Evolutionary conservation across 64 coral and sea anemone genomes (phyloP).

Genomic region (Anthopleura sola): DNA sequence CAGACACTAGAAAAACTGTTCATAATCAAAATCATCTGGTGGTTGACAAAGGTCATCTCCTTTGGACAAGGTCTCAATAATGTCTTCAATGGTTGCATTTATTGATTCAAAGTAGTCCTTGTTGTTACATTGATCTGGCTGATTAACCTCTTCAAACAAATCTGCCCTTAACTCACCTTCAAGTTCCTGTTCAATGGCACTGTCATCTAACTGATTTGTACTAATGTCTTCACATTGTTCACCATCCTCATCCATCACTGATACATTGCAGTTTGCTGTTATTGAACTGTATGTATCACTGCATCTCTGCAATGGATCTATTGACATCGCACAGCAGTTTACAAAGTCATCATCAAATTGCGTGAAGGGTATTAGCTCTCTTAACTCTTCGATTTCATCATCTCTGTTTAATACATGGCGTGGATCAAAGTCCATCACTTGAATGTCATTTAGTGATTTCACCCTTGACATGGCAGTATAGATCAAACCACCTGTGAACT

Average conservation of each 20-base stretch:
- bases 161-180: neutral
- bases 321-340: neutral
- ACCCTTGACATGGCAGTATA: conserved; percentile 60
- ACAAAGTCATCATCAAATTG: neutral
- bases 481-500: conserved; percentile 44
- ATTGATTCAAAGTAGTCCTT: too few relatives aligned
- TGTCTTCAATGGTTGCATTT: too few relatives aligned
- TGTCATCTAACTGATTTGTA: neutral
- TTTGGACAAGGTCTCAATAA: too few relatives aligned
- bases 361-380: neutral
- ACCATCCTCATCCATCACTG: too few relatives aligned
- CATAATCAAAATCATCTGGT: too few relatives aligned
- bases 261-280: neutral
- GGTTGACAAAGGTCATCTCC: too few relatives aligned
- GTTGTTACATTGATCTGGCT: too few relatives aligned
- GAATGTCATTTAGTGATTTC: conserved; percentile 6
- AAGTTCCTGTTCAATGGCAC: neutral
- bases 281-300: neutral
- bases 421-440: conserved; percentile 32
- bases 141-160: neutral
- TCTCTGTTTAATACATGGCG: conserved; percentile 14
- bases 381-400: neutral
- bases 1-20: too few relatives aligned
- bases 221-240: too few relatives aligned
- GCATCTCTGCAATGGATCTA: neutral